Evolutionary conservation across 2,113 vertebrate species (phyloP).

Genomic region (Hoplias malabaricus): DNA sequence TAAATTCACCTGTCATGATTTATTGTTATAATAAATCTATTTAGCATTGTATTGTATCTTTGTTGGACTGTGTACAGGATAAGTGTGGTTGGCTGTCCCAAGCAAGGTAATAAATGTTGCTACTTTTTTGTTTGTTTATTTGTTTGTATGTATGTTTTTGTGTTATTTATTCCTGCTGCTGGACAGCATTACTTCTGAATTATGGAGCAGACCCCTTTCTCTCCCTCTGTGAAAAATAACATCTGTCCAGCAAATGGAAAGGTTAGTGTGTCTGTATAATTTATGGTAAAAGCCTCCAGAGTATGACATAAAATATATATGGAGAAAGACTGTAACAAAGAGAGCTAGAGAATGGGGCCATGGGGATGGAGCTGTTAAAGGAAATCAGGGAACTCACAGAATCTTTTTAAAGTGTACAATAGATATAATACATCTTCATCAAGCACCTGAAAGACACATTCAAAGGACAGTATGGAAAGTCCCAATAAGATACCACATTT

Average conservation of each 20-base stretch:
- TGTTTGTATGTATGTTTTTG: constrained; percentile 56
- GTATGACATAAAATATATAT: constrained; percentile 78
- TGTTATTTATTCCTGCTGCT: constrained; percentile 62
- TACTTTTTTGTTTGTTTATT: constrained; percentile 49
- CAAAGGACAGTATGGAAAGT: neutral
- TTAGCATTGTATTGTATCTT: constrained; percentile 12
- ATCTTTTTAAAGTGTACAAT: neutral
- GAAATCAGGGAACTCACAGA: constrained; percentile 15
- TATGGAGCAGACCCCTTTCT: constrained; percentile 75
- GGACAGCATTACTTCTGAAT: constrained; percentile 74
- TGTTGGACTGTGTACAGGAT: neutral
- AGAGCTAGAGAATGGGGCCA: constrained; percentile 53
- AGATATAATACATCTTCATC: neutral
- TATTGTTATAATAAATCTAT: neutral
- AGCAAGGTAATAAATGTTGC: constrained; percentile 8
- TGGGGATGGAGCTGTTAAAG: neutral
- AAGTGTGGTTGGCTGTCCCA: constrained; percentile 34
- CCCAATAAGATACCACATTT: neutral
- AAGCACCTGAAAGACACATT: too few species aligned
- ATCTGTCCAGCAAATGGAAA: constrained; percentile 79
- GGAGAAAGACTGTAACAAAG: constrained; percentile 64
- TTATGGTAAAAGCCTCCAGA: constrained; percentile 81
- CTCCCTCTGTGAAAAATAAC: constrained; percentile 78
- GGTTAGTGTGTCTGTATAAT: constrained; percentile 80
- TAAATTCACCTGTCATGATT: neutral